phyloP scores from a whole-genome alignment of 2,888 invertebrate species.

The Protonemura montana region DNA sequence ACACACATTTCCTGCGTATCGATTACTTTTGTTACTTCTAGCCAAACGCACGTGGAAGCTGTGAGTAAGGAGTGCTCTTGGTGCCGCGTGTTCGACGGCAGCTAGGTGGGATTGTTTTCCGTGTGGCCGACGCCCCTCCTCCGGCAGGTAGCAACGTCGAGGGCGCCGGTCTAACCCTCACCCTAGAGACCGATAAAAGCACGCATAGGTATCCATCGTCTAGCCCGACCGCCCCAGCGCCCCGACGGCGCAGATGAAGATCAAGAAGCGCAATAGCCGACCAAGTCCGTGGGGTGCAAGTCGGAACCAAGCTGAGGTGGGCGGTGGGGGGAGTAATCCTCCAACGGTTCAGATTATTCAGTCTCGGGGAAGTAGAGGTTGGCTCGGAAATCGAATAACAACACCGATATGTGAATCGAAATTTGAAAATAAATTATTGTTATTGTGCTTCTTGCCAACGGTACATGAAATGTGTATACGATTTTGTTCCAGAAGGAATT shows the following conservation, averaged over 20 bases:
- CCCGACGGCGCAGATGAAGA: conserved; percentile 28
- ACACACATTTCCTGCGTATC: too few relatives aligned
- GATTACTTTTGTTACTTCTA: too few relatives aligned
- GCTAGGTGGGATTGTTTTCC: conserved; percentile 22
- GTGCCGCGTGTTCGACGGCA: background rate
- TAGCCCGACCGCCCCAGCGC: background rate
- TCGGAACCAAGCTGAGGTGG: background rate
- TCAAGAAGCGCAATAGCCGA: conserved; percentile 31
- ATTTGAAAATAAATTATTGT: background rate
- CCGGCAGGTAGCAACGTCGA: conserved; percentile 26
- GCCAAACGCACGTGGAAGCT: too few relatives aligned
- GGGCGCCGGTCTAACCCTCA: background rate
- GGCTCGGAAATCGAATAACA: background rate
- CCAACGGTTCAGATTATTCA: background rate
- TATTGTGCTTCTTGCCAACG: background rate
- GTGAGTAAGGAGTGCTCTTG: too few relatives aligned
- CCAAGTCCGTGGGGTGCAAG: background rate
- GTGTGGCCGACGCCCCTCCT: background rate
- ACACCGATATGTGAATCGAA: background rate
- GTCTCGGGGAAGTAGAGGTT: background rate
- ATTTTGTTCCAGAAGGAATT: too few relatives aligned
- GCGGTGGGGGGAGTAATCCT: background rate
- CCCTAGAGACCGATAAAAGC: conserved; percentile 33
- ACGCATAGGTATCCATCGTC: background rate
- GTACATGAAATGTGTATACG: too few relatives aligned